Conservation (phyloP, 1,140 invertebrate genomes). For the Euura saliciscinereae region DNA sequence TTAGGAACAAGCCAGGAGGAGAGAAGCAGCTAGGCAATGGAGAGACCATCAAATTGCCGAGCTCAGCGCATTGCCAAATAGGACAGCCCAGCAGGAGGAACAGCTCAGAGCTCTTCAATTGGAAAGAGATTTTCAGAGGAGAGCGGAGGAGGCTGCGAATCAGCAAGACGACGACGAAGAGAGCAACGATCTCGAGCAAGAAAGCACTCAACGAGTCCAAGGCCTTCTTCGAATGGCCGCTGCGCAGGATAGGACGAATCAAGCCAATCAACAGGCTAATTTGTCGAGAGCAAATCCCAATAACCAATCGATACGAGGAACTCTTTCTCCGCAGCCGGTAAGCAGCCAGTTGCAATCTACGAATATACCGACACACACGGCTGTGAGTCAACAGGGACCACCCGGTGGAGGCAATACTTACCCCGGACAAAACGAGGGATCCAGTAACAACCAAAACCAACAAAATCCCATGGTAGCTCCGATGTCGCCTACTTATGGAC, state of each 20-base stretch:
- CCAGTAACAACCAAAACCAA: slow-evolving; percentile 32
- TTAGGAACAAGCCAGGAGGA: slow-evolving; percentile 70
- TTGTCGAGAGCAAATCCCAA: slow-evolving; percentile 39
- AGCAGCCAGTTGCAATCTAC: slow-evolving; percentile 44
- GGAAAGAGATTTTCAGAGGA: slow-evolving; percentile 86
- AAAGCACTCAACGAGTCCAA: slow-evolving; percentile 58
- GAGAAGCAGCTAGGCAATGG: slow-evolving; percentile 73
- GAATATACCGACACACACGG: slow-evolving; percentile 40
- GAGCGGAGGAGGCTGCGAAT: slow-evolving; percentile 78
- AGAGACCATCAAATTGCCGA: slow-evolving; percentile 86
- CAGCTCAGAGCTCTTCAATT: slow-evolving; percentile 82
- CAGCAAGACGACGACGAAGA: slow-evolving; percentile 81
- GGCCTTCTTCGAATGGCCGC: slow-evolving; percentile 52
- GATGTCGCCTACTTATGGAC: background rate
- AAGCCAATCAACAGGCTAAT: slow-evolving; percentile 29
- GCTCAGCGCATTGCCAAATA: slow-evolving; percentile 69
- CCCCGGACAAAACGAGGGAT: slow-evolving; percentile 32
- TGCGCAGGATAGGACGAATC: slow-evolving; percentile 45
- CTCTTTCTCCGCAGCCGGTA: slow-evolving; percentile 42
- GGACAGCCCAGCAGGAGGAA: slow-evolving; percentile 83
- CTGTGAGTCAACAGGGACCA: slow-evolving; percentile 36
- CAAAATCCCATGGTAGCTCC: slow-evolving; percentile 27
- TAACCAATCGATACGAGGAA: slow-evolving; percentile 48
- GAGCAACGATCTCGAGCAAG: slow-evolving; percentile 53
- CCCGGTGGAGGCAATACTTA: slow-evolving; percentile 32